Conservation (phyloP, 2,113 vertebrate genomes). For the Pluvialis apricaria region DNA sequence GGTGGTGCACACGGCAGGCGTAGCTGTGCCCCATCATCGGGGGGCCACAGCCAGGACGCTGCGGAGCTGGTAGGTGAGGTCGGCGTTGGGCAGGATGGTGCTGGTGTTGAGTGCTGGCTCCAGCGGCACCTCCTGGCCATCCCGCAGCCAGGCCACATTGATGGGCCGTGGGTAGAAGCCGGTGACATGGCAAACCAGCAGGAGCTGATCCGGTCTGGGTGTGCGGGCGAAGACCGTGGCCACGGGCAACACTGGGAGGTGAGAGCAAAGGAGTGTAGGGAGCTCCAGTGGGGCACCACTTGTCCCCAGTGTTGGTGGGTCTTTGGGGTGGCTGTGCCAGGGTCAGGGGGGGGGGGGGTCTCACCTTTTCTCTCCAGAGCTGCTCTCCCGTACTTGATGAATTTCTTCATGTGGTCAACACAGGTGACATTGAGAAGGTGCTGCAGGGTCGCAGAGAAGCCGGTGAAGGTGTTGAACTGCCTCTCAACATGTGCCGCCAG, state of each 20-base stretch:
- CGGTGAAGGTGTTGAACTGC: background rate
- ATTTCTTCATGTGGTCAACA: background rate
- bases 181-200: background rate
- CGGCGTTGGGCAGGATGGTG: background rate
- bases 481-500: background rate
- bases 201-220: background rate
- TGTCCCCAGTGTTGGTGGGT: background rate
- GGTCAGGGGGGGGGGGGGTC: background rate
- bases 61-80: slow-evolving; percentile 24
- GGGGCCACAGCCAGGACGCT: background rate
- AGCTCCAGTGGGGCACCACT: accelerated
- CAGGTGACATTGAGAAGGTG: background rate
- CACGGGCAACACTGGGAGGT: background rate
- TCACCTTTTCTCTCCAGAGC: slow-evolving; percentile 16
- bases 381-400: background rate
- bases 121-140: background rate
- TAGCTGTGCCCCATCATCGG: background rate
- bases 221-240: background rate
- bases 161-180: slow-evolving; percentile 13
- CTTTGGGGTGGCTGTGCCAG: background rate
- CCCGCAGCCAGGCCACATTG: background rate
- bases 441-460: background rate
- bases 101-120: background rate
- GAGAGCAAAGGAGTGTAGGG: background rate
- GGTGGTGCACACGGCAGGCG: background rate